Evolutionary conservation across 92 coral and sea anemone species (phyloP).

Genomic region (Bergia puertoricense): DNA sequence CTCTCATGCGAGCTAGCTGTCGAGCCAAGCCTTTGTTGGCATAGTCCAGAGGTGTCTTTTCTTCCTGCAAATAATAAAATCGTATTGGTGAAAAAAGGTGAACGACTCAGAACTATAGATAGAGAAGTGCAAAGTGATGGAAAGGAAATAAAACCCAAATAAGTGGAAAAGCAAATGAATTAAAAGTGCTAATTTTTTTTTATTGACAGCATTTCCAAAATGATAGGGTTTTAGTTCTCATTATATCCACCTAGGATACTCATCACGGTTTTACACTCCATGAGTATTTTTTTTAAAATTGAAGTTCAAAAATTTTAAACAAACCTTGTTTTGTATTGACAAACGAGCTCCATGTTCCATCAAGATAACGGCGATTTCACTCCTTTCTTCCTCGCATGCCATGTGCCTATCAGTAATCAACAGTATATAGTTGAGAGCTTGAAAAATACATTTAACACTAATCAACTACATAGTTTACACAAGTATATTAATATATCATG

Average conservation of each 20-base stretch:
- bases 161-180: too few relatives aligned
- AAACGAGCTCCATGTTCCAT: constrained; percentile 88
- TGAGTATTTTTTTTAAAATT: too few relatives aligned
- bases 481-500: neutral
- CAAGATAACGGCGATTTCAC: constrained; percentile 82
- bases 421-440: neutral
- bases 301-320: neutral
- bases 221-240: neutral
- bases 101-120: too few relatives aligned
- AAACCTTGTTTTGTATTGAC: constrained; percentile 82
- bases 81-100: neutral
- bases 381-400: constrained; percentile 96
- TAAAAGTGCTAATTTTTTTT: too few relatives aligned
- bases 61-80: constrained; percentile 55
- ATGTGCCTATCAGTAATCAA: constrained; percentile 62
- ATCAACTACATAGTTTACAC: neutral
- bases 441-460: neutral
- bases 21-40: constrained; percentile 89
- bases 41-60: constrained; percentile 76
- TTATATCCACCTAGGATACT: neutral
- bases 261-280: neutral
- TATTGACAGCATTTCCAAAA: too few relatives aligned
- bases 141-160: too few relatives aligned
- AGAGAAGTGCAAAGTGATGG: too few relatives aligned
- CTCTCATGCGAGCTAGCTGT: constrained; percentile 65